phyloP scores from a whole-genome alignment of 2,113 vertebrate species.

The Caracal caracal region DNA sequence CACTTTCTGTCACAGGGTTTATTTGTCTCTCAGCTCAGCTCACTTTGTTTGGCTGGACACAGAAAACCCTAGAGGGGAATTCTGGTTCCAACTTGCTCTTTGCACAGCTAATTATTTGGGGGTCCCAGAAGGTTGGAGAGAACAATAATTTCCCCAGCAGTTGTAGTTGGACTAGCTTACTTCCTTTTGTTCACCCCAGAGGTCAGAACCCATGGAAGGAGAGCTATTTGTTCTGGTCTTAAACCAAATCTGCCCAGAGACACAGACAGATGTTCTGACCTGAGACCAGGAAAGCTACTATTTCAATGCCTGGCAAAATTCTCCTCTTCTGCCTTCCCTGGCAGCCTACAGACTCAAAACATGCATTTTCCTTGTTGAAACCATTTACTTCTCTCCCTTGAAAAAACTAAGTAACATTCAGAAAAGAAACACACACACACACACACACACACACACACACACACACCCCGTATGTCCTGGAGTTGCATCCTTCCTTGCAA shows the following conservation, averaged over 20 bases:
- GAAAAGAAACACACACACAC: background rate
- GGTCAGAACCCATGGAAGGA: slow-evolving; percentile 58
- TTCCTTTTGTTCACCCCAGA: slow-evolving; percentile 2
- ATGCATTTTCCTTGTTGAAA: slow-evolving; percentile 37
- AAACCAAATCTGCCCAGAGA: slow-evolving; percentile 72
- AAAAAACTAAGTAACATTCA: slow-evolving; percentile 25
- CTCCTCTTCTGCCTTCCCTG: background rate
- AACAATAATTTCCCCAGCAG: slow-evolving; percentile 66
- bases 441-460: background rate
- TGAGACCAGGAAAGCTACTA: slow-evolving; percentile 40
- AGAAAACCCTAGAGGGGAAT: slow-evolving; percentile 69
- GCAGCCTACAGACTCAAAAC: slow-evolving; percentile 16
- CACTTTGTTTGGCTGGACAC: slow-evolving; percentile 57
- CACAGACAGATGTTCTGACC: slow-evolving; percentile 75
- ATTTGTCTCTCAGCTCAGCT: slow-evolving; percentile 47
- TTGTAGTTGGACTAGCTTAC: slow-evolving; percentile 45
- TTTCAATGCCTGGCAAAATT: slow-evolving; percentile 51
- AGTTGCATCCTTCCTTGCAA: background rate
- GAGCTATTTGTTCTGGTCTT: slow-evolving; percentile 76
- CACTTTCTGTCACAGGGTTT: background rate
- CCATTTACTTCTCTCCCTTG: slow-evolving; percentile 28
- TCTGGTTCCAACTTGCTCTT: slow-evolving; percentile 69
- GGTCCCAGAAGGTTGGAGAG: slow-evolving; percentile 69
- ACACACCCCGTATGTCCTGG: background rate
- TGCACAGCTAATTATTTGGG: slow-evolving; percentile 77